Evolutionary conservation across 2,888 invertebrate species (phyloP), one percentile per base, ranked within the genome.

Genomic region (Pterobdella sp.): DNA sequence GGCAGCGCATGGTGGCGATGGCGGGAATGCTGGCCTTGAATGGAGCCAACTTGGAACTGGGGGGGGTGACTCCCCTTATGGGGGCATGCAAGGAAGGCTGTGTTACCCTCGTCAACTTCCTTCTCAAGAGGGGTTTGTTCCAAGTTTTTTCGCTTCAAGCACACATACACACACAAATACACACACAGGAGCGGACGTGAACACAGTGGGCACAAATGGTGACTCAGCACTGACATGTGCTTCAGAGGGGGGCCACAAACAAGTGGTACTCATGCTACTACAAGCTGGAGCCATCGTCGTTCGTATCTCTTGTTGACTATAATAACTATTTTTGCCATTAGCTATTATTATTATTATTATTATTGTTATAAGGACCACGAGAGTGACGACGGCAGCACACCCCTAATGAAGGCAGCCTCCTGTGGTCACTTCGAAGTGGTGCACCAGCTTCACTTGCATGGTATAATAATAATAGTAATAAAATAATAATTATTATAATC

Each of bases 31-130:
- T 98, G 71, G 90, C 95, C 79, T 92, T 93, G 84, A 91, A 93
- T 70, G 94, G 94, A 86, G 93, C 94, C 1, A 93, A 95, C 82
- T 88, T 94, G 71, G 95, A 95, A 84, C 87, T 94, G 63, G 97
- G 94, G 71, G 82, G 82, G 75, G 94, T 94, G 72, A 95, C 96
- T 18, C 96, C 97, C 0, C 87, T 98, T 2, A 97, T 97, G 94
- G 97, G 98, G 85, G 95, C 97, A 63, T 91, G 95, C 4, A 96
- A 97, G 85, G 97, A 97, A 84, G 97, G 96, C 26, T 96, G 96
- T 82, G 86, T 94, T 31, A 94, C 95, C 81, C 88, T 96, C 74
- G 95, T 93, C 72, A 80, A 82, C 72, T 85, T 81, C 77, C 82
- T 86, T 10, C 79, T 86, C 18, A 78, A 69, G 60, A 34, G 42